Evolutionary conservation across 2,797 vertebrate genomes (phyloP), one percentile per base, ranked within the genome.

Genomic region (Capromys pilorides): DNA sequence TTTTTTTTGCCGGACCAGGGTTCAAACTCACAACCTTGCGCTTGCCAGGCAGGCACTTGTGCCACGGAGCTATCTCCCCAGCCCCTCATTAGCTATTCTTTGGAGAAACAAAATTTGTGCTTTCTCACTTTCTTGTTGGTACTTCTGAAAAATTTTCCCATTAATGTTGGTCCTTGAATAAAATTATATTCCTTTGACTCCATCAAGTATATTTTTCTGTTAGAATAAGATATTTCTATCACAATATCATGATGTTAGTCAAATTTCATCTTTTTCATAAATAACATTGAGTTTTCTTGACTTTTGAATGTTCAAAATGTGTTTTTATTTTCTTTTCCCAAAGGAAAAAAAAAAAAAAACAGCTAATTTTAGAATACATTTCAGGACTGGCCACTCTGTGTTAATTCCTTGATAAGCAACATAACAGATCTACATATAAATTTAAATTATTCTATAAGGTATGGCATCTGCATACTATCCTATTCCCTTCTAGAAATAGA

Each of bases 1-100:
- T n/a, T n/a, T n/a, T n/a, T n/a, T n/a, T n/a, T n/a, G n/a, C n/a
- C n/a, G n/a, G n/a, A n/a, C n/a, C n/a, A n/a, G n/a, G n/a, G n/a
- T n/a, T n/a, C n/a, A n/a, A n/a, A n/a, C n/a, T n/a, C n/a, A n/a
- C n/a, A n/a, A n/a, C n/a, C n/a, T n/a, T n/a, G n/a, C n/a, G n/a
- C n/a, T n/a, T n/a, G n/a, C n/a, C n/a, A n/a, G n/a, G n/a, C n/a
- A n/a, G n/a, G n/a, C n/a, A n/a, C n/a, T n/a, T n/a, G n/a, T n/a
- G n/a, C n/a, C n/a, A n/a, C n/a, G n/a, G n/a, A n/a, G n/a, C n/a
- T n/a, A n/a, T n/a, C n/a, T n/a, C n/a, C n/a, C n/a, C n/a, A n/a
- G n/a, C n/a, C n/a, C n/a, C n/a, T n/a, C n/a, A n/a, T n/a, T 86
- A 83, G 86, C 28, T 39, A 26, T 73, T 73, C 51, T 90, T 83